Percentiles rank a stretch among this genome's conserved stretches.
phyloP scores from a whole-genome alignment of 2,888 invertebrate species.

The Aphidius colemani region DNA sequence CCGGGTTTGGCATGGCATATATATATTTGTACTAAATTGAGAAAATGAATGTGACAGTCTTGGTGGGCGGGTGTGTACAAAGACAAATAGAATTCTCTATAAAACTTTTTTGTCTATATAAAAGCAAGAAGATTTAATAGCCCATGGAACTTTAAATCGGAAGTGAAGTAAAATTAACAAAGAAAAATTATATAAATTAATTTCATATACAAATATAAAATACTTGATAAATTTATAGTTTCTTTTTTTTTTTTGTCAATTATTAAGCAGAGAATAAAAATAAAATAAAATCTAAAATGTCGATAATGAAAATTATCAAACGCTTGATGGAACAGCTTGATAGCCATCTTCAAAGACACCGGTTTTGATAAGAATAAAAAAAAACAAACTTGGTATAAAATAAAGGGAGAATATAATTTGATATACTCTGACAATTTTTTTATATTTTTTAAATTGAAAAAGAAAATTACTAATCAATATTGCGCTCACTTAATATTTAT shows the following conservation, averaged over 20 bases:
- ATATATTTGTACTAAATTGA: conserved; percentile 28
- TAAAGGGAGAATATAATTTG: too few relatives aligned
- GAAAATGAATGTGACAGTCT: conserved; percentile 23
- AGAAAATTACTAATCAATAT: conserved; percentile 6
- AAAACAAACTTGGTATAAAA: too few relatives aligned
- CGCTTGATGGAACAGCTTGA: background rate
- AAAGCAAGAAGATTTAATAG: conserved; percentile 50
- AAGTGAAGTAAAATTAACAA: conserved; percentile 18
- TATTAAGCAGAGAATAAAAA: conserved; percentile 2
- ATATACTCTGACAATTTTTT: too few relatives aligned
- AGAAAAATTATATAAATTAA: background rate
- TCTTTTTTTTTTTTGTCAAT: background rate
- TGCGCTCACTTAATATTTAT: background rate
- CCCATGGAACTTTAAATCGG: conserved; percentile 37
- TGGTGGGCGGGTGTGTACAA: conserved; percentile 33
- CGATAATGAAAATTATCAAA: conserved; percentile 12
- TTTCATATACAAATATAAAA: background rate
- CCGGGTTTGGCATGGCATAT: conserved; percentile 31
- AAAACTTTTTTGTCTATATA: conserved; percentile 44
- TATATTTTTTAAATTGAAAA: background rate
- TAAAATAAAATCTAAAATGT: conserved; percentile 2
- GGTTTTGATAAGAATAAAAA: too few relatives aligned
- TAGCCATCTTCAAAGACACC: too few relatives aligned
- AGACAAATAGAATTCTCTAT: conserved; percentile 57
- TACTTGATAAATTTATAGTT: background rate